phyloP scores from a whole-genome alignment of 2,888 invertebrate genomes.

The Drosophila quinaria region DNA sequence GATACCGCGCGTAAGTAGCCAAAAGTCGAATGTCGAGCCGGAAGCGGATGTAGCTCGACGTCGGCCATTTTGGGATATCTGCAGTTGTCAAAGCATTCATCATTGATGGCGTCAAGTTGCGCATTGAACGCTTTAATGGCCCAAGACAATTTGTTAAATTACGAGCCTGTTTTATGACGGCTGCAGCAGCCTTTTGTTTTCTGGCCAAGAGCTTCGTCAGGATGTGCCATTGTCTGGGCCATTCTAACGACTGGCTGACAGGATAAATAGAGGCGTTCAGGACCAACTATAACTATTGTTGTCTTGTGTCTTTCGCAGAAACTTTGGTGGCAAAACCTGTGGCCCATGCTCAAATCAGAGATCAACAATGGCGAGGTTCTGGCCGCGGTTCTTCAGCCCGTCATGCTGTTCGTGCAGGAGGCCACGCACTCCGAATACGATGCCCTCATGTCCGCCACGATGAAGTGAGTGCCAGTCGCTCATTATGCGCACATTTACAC shows the following conservation, averaged over 20 bases:
- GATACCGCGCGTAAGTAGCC: constrained; percentile 92
- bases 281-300: constrained; percentile 17
- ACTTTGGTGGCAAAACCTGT: constrained; percentile 97
- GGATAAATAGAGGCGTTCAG: constrained; percentile 12
- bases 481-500: constrained; percentile 43
- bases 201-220: not conserved
- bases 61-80: constrained; percentile 27
- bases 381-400: constrained; percentile 93
- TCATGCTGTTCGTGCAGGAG: constrained; percentile 93
- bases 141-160: constrained; percentile 73
- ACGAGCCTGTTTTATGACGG: constrained; percentile 63
- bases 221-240: constrained; percentile 1
- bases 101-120: constrained; percentile 67
- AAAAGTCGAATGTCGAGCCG: constrained; percentile 30
- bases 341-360: constrained; percentile 95
- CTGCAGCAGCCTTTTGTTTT: constrained; percentile 27
- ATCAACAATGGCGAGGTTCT: constrained; percentile 94
- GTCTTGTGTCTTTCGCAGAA: constrained; percentile 88
- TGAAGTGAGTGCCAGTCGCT: constrained; percentile 88
- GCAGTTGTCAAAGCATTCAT: constrained; percentile 55
- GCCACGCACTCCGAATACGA: constrained; percentile 92
- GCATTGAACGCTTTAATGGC: constrained; percentile 57
- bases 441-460: constrained; percentile 92
- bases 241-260: not conserved
- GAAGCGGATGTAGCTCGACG: constrained; percentile 49